phyloP scores from a whole-genome alignment of 1,140 invertebrate species.

The Mesaphorura yosii region DNA sequence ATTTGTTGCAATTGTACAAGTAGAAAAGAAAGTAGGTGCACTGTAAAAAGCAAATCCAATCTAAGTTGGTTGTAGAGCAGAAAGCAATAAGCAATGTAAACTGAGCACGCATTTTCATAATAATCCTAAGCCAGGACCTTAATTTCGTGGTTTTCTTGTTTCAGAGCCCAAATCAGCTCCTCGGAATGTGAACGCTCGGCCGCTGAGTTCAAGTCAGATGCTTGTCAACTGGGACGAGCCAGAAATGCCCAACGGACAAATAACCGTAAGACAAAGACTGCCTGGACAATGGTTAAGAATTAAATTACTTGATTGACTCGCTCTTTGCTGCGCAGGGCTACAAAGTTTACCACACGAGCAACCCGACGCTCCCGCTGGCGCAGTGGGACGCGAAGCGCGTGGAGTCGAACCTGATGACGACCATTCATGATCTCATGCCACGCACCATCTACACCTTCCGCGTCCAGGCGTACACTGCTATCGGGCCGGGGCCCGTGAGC shows the following conservation, averaged over 20 bases:
- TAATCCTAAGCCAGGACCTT: neutral
- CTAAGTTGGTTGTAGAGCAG: too few species aligned
- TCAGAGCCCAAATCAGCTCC: constrained; percentile 89
- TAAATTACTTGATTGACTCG: too few species aligned
- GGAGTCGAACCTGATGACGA: constrained; percentile 84
- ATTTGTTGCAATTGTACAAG: too few species aligned
- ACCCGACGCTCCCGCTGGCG: constrained; percentile 68
- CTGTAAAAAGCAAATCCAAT: too few species aligned
- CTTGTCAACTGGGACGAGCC: constrained; percentile 95
- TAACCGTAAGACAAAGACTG: constrained; percentile 56
- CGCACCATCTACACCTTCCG: constrained; percentile 82
- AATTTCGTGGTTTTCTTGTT: neutral
- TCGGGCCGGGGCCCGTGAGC: constrained; percentile 72
- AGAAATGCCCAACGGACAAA: constrained; percentile 90
- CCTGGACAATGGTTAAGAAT: constrained; percentile 9
- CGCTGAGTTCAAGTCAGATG: constrained; percentile 87
- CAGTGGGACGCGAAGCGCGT: constrained; percentile 86
- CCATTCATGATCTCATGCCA: constrained; percentile 76
- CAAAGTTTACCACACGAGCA: constrained; percentile 91
- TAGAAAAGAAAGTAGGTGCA: too few species aligned
- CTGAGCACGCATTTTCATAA: too few species aligned
- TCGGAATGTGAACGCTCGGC: constrained; percentile 78
- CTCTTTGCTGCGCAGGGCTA: constrained; percentile 91
- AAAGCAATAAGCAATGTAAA: too few species aligned
- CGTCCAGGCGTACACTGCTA: constrained; percentile 80